Percentiles rank a stretch among this genome's conserved stretches.
Evolutionary conservation across 1,140 invertebrate genomes (phyloP).

Genomic region (Solenopsis fugax): DNA sequence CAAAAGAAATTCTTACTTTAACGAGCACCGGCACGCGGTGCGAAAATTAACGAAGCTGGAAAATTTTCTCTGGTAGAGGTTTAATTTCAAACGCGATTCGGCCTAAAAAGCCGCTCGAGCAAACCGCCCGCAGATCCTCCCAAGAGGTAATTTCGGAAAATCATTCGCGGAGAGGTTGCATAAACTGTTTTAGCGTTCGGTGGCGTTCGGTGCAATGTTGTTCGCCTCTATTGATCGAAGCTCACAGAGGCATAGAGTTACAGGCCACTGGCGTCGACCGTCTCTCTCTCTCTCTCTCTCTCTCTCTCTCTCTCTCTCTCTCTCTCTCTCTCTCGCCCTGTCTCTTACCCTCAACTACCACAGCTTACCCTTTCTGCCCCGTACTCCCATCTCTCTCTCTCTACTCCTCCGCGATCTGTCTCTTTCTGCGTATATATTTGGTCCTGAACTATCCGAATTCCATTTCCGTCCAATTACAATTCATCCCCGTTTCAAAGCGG

Average conservation of each 20-base stretch:
- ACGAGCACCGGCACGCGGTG: not conserved
- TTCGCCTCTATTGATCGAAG: constrained; percentile 84
- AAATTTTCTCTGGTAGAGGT: constrained; percentile 18
- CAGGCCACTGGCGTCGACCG: constrained; percentile 83
- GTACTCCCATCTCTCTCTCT: not conserved
- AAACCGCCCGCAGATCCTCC: constrained; percentile 31
- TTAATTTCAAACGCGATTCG: constrained; percentile 52
- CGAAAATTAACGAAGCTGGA: constrained; percentile 47
- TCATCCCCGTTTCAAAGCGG: constrained; percentile 81
- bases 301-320: constrained; percentile 27
- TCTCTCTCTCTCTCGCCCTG: not conserved
- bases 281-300: constrained; percentile 67
- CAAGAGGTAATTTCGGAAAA: constrained; percentile 75
- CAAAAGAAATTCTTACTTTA: constrained; percentile 5
- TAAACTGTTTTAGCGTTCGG: constrained; percentile 80
- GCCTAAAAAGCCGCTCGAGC: constrained; percentile 34
- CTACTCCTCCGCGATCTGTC: constrained; percentile 37
- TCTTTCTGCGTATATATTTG: constrained; percentile 71
- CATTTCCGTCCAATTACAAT: constrained; percentile 85
- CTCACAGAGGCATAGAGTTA: constrained; percentile 84
- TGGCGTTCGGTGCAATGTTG: constrained; percentile 82
- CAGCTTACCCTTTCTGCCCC: constrained; percentile 10
- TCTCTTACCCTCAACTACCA: not conserved
- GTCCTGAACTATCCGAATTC: constrained; percentile 81
- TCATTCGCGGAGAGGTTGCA: constrained; percentile 74